Evolutionary conservation across 2,113 vertebrate genomes (phyloP).

Genomic region (Hypomesus transpacificus): DNA sequence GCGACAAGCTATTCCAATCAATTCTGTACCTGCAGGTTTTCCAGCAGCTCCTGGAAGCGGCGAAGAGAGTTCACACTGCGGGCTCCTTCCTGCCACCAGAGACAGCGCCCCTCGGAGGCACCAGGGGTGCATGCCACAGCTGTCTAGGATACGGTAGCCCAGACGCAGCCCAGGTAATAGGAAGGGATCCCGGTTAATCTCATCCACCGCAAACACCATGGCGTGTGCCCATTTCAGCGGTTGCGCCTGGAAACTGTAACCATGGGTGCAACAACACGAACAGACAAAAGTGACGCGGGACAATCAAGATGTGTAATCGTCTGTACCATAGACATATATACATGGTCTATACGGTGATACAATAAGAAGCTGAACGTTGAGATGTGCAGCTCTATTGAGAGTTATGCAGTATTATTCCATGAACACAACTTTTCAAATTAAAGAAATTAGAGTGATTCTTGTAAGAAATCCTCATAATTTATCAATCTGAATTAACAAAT

Average conservation of each 20-base stretch:
- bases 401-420: no score
- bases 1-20: no score
- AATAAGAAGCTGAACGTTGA: background rate
- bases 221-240: conserved; percentile 42
- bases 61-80: conserved; percentile 16
- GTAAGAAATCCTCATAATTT: no score
- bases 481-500: no score
- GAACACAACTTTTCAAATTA: no score
- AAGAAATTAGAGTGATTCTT: no score
- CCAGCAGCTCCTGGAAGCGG: background rate
- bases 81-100: conserved; percentile 38
- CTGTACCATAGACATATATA: no score
- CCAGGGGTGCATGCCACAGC: conserved; percentile 44
- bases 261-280: background rate
- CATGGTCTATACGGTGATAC: background rate
- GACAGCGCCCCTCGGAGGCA: conserved; percentile 36
- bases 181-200: conserved; percentile 48
- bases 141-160: conserved; percentile 52
- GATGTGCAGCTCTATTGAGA: background rate
- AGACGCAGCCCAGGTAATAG: conserved; percentile 49
- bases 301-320: background rate
- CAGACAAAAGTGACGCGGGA: background rate
- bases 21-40: no score
- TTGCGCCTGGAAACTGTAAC: conserved; percentile 38
- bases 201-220: conserved; percentile 54